Evolutionary conservation across 2,888 invertebrate species (phyloP).

Genomic region (Andrena camellia): DNA sequence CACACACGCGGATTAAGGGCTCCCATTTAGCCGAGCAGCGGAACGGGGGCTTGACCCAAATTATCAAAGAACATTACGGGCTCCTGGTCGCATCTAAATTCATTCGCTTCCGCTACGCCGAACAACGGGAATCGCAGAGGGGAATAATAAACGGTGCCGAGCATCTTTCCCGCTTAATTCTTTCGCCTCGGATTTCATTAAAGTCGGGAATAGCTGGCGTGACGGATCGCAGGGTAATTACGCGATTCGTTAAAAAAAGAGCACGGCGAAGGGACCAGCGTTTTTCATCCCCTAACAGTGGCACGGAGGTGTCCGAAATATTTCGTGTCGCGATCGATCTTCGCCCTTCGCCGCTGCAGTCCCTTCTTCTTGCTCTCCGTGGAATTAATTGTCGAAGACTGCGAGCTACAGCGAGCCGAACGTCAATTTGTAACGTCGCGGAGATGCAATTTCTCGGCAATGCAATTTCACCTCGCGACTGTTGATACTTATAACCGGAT

Average conservation of each 20-base stretch:
- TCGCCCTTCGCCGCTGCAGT: background rate
- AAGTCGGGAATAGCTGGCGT: slow-evolving; percentile 24
- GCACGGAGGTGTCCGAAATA: background rate
- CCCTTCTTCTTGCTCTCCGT: background rate
- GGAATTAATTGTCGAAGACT: slow-evolving; percentile 38
- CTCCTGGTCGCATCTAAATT: slow-evolving; percentile 53
- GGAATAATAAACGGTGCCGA: slow-evolving; percentile 49
- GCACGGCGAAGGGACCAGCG: background rate
- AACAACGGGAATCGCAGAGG: slow-evolving; percentile 37
- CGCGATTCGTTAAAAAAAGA: slow-evolving; percentile 34
- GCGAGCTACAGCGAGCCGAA: slow-evolving; percentile 14
- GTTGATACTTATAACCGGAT: background rate
- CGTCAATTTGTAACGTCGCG: slow-evolving; percentile 13
- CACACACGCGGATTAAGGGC: slow-evolving; percentile 28
- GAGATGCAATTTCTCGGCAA: slow-evolving; percentile 25
- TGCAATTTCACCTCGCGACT: slow-evolving; percentile 26
- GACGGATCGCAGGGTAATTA: slow-evolving; percentile 38
- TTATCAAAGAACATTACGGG: slow-evolving; percentile 51
- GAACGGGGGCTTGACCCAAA: slow-evolving; percentile 40
- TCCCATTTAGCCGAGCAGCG: background rate
- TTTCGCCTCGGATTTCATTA: slow-evolving; percentile 48
- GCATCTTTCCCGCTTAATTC: slow-evolving; percentile 33
- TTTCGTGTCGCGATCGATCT: background rate
- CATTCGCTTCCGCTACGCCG: slow-evolving; percentile 40
- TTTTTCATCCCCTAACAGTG: background rate